Evolutionary conservation across 2,888 invertebrate genomes (phyloP), one percentile per base, ranked within the genome.

Genomic region (Deilephila porcellus): DNA sequence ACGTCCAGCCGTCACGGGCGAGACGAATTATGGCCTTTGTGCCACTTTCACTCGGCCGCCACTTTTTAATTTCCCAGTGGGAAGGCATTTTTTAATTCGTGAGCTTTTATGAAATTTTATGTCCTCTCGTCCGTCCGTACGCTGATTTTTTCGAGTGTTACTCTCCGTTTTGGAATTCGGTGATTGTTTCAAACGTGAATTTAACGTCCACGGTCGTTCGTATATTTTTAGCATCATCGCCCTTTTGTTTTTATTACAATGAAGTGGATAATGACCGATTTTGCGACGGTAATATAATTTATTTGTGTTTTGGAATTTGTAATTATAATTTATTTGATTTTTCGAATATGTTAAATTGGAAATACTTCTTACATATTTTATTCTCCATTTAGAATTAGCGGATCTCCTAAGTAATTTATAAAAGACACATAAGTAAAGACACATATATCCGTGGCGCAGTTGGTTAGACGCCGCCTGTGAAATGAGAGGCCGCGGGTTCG

Each of bases 21-120:
- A 87, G 89, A 93, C 93, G 92, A 93, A 88, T 93, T 93, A 93
- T 93, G 87, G 91, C 90, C 88, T 90, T 91, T 90, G 89, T 89
- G 90, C 87, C 91, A 93, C 91, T 93, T 91, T 91, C 90, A 88
- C 89, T 88, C 86, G 67, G 67, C 67, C 52, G 83, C 84, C 87
- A 89, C 86, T 91, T 92, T 92, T 92, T 92, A 92, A 93, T 91
- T 92, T 91, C 90, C 89, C 89, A 83, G 85, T 83, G 86, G 89
- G 87, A 87, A 85, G 88, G 87, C 85, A 89, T 92, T 93, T 93
- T 93, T 92, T 91, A 92, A 93, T 91, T 90, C 88, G 85, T 83
- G 82, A 85, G 87, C 86, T 90, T 93, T 93, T 91, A 91, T 93
- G 88, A 91, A 91, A 90, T 93, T 90, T 88, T 86, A 87, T 88